Base-by-base conservation (phyloP, 1,140 invertebrate genomes). In the Macrosteles quadrilineatus region DNA sequence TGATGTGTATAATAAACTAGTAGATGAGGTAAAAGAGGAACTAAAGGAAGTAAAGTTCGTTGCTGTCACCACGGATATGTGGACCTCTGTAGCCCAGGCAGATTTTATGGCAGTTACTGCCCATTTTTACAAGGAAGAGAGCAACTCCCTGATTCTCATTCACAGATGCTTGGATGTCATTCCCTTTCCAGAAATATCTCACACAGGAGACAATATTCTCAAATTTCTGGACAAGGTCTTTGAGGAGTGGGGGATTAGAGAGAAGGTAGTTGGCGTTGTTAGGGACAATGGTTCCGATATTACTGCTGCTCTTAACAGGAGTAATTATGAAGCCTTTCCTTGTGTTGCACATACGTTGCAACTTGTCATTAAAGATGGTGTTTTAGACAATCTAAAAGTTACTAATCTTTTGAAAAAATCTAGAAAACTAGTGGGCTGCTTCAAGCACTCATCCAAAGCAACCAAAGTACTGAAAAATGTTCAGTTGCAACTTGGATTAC, bases 341-440 rank as follows among this genome's bases (percentile, higher is more conserved):
- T 62, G 57, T 31, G 27, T 23, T 27, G 57, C 57, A 25, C 57
- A 62, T 62, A 27, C 25, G 4, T 23, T 62, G 29, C 57, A 62
- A 62, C 57, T 62, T 3, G 29, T 6, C 4, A 62, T 62, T 25
- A 62, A 62, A 31, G 57, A 62, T 62, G 57, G 57, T 4, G 4
- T 62, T 25, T 25, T 62, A 2, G 19, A 30, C 23, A 9, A 62
- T 62, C 9, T 6, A 4, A 77, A 0, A 81, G 80, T 47, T 79
- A 81, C 68, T 78, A 82, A 73, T 72, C 78, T 0, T 74, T 79
- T 1, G 78, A 81, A 68, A 77, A 80, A 17, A 57, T 73, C 0
- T 77, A 79, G 4, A 78, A 80, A 0, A 27, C 21, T 50, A 4
- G 47, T 50, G 21, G 47, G 47, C 3, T 11, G 47, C n/a, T 50